A percentile compares a stretch with the other conserved stretches of the same genome.
Conservation (phyloP, 2,113 vertebrate genomes). For the Clarias gariepinus region DNA sequence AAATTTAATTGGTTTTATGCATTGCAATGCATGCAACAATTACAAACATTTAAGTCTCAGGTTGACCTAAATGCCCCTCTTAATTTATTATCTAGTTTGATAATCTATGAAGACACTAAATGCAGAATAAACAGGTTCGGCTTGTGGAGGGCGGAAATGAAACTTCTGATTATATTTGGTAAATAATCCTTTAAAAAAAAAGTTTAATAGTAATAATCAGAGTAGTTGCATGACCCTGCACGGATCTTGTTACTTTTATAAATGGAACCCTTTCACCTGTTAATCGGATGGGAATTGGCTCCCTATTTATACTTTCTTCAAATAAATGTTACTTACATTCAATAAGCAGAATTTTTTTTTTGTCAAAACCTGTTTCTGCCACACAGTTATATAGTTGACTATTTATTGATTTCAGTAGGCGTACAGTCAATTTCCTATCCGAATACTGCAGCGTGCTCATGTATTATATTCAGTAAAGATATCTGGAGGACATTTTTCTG, state of each 20-base stretch:
- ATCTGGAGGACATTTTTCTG: not conserved
- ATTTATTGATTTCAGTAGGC: not conserved
- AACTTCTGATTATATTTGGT: not conserved
- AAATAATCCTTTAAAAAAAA: not conserved
- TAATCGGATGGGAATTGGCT: too few species aligned
- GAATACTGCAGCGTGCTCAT: not conserved
- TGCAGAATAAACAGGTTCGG: not conserved
- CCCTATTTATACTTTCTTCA: not conserved
- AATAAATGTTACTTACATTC: not conserved
- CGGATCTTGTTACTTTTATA: not conserved
- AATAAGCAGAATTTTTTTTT: too few species aligned
- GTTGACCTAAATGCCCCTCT: too few species aligned
- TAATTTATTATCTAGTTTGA: not conserved
- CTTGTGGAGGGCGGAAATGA: not conserved
- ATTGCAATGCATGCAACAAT: too few species aligned
- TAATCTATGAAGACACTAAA: not conserved
- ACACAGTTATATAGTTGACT: not conserved
- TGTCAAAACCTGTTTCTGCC: too few species aligned
- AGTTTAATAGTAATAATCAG: not conserved
- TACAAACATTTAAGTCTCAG: too few species aligned
- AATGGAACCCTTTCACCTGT: too few species aligned
- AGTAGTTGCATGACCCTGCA: not conserved
- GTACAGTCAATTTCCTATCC: not conserved
- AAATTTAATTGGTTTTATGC: too few species aligned
- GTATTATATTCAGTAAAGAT: not conserved